Evolutionary conservation across 2,797 vertebrate genomes (phyloP), one percentile per base, ranked within the genome.

Genomic region (Argya squamiceps): DNA sequence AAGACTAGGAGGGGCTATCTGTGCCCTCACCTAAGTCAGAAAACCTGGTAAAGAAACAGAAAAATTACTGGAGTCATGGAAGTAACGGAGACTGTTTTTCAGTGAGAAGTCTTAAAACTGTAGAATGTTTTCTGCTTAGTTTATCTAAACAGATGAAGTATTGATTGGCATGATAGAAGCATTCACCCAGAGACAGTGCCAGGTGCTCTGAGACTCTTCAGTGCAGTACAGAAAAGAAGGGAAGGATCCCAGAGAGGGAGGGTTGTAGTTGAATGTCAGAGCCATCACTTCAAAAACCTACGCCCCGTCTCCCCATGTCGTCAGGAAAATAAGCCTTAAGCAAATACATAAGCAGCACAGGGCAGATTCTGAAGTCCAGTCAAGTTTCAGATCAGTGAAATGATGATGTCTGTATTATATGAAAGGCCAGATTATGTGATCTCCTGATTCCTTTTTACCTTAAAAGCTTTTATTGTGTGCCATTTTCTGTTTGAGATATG

Each of bases 301-400:
- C 0, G 0, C 7, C 12, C 11, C 26, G 24, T 47, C 27, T 76
- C 26, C 36, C 21, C 6, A 1, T 53, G 23, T 44, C 2, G 8
- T 67, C 29, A 52, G 55, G 55, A 90, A 76, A 92, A 73, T 69
- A 73, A 71, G 6, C 7, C 13, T 29, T 60, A 39, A 39, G 36
- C 11, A 32, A 62, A 46, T 74, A 15, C 1, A 11, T 67, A 46
- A 50, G 15, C 23, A 60, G 9, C 44, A 41, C n/a, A 83, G 37
- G 5, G 17, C 18, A 50, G 29, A 27, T 59, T 89, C 60, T 70
- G 53, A 81, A 78, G 59, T 70, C 71, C 30, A 82, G 20, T 53
- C 1, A 5, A 49, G 12, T 34, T 26, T 82, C 79, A 82, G 23
- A 62, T 84, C 50, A 55, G 43, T 86, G 47, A 88, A 93, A 90